phyloP scores from a whole-genome alignment of 1,140 invertebrate genomes.

The Bombus sylvicola region DNA sequence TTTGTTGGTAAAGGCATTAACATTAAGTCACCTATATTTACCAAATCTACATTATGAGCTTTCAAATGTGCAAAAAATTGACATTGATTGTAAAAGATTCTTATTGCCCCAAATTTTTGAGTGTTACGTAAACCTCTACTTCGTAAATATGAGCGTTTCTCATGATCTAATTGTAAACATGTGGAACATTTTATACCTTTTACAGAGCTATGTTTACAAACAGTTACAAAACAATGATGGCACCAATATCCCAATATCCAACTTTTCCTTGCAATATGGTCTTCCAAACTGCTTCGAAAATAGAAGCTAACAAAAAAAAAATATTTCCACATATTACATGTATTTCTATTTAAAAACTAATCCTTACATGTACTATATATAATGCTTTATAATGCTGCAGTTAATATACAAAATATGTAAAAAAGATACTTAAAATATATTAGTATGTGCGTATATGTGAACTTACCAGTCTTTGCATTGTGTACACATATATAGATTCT shows the following conservation, averaged over 20 bases:
- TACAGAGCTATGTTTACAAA: conserved; percentile 61
- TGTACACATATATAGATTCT: conserved; percentile 67
- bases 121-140: conserved; percentile 61
- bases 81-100: conserved; percentile 79
- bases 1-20: conserved; percentile 75
- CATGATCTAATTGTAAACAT: conserved; percentile 56
- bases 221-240: conserved; percentile 64
- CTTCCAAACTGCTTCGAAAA: conserved; percentile 70
- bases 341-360: neutral
- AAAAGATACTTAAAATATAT: neutral
- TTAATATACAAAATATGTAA: neutral
- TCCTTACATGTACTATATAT: neutral
- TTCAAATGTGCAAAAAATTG: conserved; percentile 76
- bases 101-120: conserved; percentile 66
- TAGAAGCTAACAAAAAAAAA: conserved; percentile 70
- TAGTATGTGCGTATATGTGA: neutral
- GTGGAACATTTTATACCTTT: conserved; percentile 45
- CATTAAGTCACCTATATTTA: conserved; percentile 75
- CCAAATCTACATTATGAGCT: conserved; percentile 60
- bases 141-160: conserved; percentile 68
- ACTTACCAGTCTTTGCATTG: conserved; percentile 77
- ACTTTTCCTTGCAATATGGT: conserved; percentile 70
- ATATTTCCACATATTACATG: neutral
- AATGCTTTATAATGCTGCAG: neutral
- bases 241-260: conserved; percentile 79